Conservation (phyloP, 2,113 vertebrate genomes). For the Brevimyrus niger region DNA sequence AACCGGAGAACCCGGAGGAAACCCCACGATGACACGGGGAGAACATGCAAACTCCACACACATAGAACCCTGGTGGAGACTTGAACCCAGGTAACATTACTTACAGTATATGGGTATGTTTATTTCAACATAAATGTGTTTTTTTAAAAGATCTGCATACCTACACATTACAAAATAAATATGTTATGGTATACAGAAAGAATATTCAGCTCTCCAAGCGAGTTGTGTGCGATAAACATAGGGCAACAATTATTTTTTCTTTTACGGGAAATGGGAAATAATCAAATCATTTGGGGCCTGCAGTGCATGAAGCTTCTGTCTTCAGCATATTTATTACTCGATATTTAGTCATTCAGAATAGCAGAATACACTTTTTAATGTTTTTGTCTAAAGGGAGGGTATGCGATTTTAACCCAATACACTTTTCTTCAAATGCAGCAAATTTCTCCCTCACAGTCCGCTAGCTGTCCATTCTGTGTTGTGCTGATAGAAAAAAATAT, state of each 20-base stretch:
- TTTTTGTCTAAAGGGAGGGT: neutral
- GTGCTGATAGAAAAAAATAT: neutral
- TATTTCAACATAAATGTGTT: neutral
- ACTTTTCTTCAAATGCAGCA: neutral
- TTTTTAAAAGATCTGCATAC: neutral
- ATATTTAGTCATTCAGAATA: neutral
- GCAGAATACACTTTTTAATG: neutral
- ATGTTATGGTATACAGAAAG: neutral
- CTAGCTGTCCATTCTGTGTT: neutral
- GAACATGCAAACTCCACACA: too few species aligned
- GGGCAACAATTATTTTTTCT: neutral
- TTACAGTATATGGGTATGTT: neutral
- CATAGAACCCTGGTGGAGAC: too few species aligned
- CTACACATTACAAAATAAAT: neutral
- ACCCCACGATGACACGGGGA: too few species aligned
- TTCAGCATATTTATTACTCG: neutral
- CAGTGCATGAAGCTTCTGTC: neutral
- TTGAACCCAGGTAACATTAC: too few species aligned
- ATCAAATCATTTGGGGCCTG: neutral
- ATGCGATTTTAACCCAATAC: neutral
- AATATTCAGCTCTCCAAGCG: neutral
- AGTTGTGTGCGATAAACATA: neutral
- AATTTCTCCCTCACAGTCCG: neutral
- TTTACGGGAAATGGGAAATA: neutral
- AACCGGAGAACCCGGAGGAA: too few species aligned